Evolutionary conservation across 2,113 vertebrate genomes (phyloP).

Genomic region (Chloroceryle aenea): DNA sequence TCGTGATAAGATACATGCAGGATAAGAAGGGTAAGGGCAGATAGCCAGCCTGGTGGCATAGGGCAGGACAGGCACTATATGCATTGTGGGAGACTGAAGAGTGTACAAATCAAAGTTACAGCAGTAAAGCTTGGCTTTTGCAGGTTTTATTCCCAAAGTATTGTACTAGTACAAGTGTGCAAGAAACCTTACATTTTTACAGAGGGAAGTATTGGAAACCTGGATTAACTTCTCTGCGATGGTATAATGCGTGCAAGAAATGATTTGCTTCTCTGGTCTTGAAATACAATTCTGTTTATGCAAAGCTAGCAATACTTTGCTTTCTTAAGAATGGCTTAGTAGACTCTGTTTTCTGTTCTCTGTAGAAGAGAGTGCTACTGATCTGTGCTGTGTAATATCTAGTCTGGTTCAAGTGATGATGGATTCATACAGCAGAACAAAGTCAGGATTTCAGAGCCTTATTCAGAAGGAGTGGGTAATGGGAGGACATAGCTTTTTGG

Average conservation of each 20-base stretch:
- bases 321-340: neutral
- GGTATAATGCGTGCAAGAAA: neutral
- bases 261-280: neutral
- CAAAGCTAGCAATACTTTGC: neutral
- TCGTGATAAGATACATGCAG: neutral
- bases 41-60: neutral
- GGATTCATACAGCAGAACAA: slow-evolving; percentile 86
- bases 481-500: slow-evolving; percentile 85
- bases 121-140: neutral
- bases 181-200: neutral
- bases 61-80: neutral
- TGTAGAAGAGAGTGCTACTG: slow-evolving; percentile 85
- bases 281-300: neutral
- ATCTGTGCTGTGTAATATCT: slow-evolving; percentile 86
- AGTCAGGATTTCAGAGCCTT: slow-evolving; percentile 86
- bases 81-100: neutral
- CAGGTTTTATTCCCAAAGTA: neutral
- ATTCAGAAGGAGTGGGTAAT: slow-evolving; percentile 89
- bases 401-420: slow-evolving; percentile 90
- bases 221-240: neutral
- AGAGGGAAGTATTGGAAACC: neutral
- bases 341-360: neutral
- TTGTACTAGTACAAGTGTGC: accelerated
- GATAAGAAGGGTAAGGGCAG: neutral
- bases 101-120: accelerated